Evolutionary conservation across 2,888 invertebrate species (phyloP).

Genomic region (Sisyra nigra): DNA sequence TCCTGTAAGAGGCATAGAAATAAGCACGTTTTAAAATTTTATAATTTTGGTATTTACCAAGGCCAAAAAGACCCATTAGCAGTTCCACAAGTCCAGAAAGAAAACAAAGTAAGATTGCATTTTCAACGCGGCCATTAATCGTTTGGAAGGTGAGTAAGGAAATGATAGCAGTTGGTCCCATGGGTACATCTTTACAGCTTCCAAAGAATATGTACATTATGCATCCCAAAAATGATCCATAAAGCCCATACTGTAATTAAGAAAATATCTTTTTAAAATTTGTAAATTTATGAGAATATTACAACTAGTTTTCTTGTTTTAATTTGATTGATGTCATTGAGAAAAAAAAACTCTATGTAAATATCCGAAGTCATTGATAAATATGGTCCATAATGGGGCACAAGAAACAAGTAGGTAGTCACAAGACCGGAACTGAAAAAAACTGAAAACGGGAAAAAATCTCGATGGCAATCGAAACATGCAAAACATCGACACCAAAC

Average conservation of each 20-base stretch:
- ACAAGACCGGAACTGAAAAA: too few relatives aligned
- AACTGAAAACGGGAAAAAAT: too few relatives aligned
- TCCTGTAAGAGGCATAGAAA: constrained; percentile 28
- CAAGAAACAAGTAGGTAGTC: too few relatives aligned
- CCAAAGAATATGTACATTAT: constrained; percentile 83
- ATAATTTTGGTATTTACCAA: constrained; percentile 31
- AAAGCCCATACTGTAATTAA: constrained; percentile 63
- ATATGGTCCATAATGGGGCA: too few relatives aligned
- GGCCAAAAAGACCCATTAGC: constrained; percentile 65
- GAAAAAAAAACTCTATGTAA: too few relatives aligned
- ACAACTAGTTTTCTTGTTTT: too few relatives aligned
- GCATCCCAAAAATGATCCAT: constrained; percentile 85
- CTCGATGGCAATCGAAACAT: too few relatives aligned
- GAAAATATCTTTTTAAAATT: constrained; percentile 9
- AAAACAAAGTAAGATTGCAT: constrained; percentile 62
- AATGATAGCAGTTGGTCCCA: constrained; percentile 86
- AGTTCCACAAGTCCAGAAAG: constrained; percentile 58
- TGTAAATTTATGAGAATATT: neutral
- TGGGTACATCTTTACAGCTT: constrained; percentile 81
- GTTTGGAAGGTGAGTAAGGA: constrained; percentile 73
- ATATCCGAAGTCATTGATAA: too few relatives aligned
- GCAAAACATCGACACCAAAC: too few relatives aligned
- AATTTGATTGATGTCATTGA: too few relatives aligned
- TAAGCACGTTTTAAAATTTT: neutral
- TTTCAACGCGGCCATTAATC: constrained; percentile 45